Evolutionary conservation across 2,797 vertebrate genomes (phyloP).

Genomic region (Australoheros facetus): DNA sequence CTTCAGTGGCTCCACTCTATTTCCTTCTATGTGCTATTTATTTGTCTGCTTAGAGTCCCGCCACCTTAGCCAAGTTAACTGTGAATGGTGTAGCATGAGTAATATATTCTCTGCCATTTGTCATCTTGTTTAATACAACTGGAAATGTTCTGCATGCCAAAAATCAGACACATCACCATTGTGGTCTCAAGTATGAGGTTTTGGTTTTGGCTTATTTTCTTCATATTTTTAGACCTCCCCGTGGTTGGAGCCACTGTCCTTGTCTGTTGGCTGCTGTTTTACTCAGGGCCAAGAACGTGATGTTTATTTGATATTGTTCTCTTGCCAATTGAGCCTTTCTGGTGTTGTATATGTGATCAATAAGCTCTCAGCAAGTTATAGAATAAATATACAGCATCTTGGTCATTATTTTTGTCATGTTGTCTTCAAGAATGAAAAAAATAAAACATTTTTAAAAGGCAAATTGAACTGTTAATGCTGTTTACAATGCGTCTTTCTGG

Average conservation of each 20-base stretch:
- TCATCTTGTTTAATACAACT: slow-evolving; percentile 38
- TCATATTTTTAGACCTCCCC: not conserved
- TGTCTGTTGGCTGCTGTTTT: slow-evolving; percentile 42
- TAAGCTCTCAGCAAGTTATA: slow-evolving; percentile 64
- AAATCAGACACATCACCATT: slow-evolving; percentile 30
- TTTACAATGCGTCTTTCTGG: not conserved
- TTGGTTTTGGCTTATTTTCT: not conserved
- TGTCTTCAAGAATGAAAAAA: slow-evolving; percentile 9
- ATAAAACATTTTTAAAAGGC: not conserved
- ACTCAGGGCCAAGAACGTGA: slow-evolving; percentile 42
- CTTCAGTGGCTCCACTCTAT: slow-evolving; percentile 36
- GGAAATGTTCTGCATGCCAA: slow-evolving; percentile 22
- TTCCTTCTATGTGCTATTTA: slow-evolving; percentile 11
- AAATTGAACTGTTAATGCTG: not conserved
- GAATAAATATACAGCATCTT: slow-evolving; percentile 69
- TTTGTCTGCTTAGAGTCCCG: slow-evolving; percentile 3
- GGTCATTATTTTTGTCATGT: slow-evolving; percentile 21
- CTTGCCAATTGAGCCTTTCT: slow-evolving; percentile 53
- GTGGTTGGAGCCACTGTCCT: slow-evolving; percentile 39
- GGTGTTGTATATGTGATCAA: slow-evolving; percentile 63
- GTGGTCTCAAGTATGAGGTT: slow-evolving; percentile 3
- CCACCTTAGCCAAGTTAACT: slow-evolving; percentile 10
- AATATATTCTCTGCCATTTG: slow-evolving; percentile 15
- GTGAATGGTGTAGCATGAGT: slow-evolving; percentile 1
- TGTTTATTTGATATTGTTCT: slow-evolving; percentile 55